These are phyloP conservation scores for Prostheceraeus crozeri DNA, from an alignment of 2,888 invertebrate genomes.

Conservation along the genomic window DNA sequence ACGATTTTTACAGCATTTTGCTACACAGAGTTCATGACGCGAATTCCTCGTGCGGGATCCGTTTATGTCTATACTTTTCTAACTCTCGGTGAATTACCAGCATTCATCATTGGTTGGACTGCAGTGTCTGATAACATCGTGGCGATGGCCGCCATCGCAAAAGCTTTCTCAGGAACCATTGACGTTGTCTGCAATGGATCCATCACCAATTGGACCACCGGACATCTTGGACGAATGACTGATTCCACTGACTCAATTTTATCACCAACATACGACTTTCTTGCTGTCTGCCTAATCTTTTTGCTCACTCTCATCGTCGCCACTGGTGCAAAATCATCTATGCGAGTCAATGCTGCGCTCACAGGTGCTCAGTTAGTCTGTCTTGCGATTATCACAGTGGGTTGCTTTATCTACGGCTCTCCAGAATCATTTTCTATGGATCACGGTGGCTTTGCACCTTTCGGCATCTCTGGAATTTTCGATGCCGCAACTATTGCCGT, in stretches of 20 bases:
- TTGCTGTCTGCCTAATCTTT: constrained; percentile 31
- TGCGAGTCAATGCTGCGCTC: constrained; percentile 35
- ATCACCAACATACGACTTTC: constrained; percentile 27
- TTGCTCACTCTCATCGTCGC: constrained; percentile 29
- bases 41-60: constrained; percentile 36
- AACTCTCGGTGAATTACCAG: constrained; percentile 37
- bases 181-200: constrained; percentile 25
- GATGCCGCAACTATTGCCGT: constrained; percentile 32
- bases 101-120: constrained; percentile 39
- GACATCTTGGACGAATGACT: constrained; percentile 16
- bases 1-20: constrained; percentile 36
- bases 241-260: neutral
- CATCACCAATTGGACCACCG: constrained; percentile 31
- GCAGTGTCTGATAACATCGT: constrained; percentile 35
- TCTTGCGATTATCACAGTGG: constrained; percentile 26
- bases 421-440: constrained; percentile 24
- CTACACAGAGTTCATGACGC: constrained; percentile 36
- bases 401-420: constrained; percentile 33
- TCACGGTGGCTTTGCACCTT: constrained; percentile 35
- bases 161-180: constrained; percentile 36
- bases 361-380: constrained; percentile 26
- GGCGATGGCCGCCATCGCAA: constrained; percentile 36
- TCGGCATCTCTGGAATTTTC: constrained; percentile 29
- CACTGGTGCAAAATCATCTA: constrained; percentile 38
- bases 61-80: constrained; percentile 37